Evolutionary conservation across 2,797 vertebrate genomes (phyloP).

Genomic region (Coendou prehensilis): DNA sequence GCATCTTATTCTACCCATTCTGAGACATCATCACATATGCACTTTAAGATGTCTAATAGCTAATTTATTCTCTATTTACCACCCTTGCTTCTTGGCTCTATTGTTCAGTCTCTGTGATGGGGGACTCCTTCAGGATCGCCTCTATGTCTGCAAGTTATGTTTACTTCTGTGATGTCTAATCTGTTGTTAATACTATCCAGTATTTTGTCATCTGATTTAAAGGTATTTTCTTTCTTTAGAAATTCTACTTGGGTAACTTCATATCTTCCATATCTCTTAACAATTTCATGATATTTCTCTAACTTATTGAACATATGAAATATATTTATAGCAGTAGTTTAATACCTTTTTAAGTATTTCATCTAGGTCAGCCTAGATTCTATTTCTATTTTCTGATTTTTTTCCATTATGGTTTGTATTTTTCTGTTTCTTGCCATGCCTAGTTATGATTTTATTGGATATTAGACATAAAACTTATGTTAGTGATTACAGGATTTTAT

Average conservation of each 20-base stretch:
- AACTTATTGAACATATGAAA: background rate
- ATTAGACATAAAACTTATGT: background rate
- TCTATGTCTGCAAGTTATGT: background rate
- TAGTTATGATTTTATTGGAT: background rate
- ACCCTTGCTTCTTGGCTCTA: background rate
- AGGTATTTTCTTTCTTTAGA: background rate
- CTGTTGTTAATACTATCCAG: background rate
- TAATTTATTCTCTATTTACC: background rate
- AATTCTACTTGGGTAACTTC: slow-evolving; percentile 22
- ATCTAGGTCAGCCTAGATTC: background rate
- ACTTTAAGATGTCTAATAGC: background rate
- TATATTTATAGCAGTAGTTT: background rate
- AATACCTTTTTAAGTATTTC: background rate
- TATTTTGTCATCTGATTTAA: background rate
- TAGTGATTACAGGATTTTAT: background rate
- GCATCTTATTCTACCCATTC: background rate
- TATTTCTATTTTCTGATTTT: background rate
- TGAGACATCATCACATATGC: background rate
- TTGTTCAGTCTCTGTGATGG: background rate
- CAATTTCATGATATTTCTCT: background rate
- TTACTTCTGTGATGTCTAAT: background rate
- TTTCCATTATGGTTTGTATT: background rate
- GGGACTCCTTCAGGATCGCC: background rate
- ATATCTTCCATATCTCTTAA: background rate
- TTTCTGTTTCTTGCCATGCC: background rate